Conservation (phyloP, 2,888 invertebrate genomes). For the Chaetogeoica ovagalla region DNA sequence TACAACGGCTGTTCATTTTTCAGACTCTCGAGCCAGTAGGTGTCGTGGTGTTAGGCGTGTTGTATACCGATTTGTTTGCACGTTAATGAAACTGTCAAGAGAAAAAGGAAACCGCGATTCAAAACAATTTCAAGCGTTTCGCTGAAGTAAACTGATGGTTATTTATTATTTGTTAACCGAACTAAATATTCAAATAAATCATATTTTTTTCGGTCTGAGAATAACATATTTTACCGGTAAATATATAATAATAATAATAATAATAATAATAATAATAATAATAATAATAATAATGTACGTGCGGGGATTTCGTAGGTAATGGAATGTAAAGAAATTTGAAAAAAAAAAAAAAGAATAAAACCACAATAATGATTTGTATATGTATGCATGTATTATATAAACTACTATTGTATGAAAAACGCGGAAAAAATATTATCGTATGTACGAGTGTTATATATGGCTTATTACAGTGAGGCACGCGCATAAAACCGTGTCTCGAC, state of each 20-base stretch:
- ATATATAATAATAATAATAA: background rate
- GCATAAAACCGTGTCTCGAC: background rate
- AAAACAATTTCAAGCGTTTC: background rate
- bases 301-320: no score
- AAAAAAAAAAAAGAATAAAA: no score
- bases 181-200: background rate
- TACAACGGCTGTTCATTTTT: background rate
- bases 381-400: no score
- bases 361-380: background rate
- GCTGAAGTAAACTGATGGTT: background rate
- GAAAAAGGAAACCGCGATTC: background rate
- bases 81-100: conserved; percentile 7
- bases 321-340: no score
- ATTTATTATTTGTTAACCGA: background rate
- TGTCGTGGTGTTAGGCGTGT: no score
- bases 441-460: background rate
- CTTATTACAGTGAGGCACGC: no score
- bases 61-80: conserved; percentile 1
- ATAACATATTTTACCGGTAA: background rate
- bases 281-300: no score
- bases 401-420: background rate
- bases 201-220: background rate
- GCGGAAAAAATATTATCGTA: no score
- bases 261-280: no score
- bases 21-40: background rate